These are phyloP conservation scores for Delphinapterus leucas DNA, from an alignment of 2,113 vertebrate genomes.

Conservation along the genomic window DNA sequence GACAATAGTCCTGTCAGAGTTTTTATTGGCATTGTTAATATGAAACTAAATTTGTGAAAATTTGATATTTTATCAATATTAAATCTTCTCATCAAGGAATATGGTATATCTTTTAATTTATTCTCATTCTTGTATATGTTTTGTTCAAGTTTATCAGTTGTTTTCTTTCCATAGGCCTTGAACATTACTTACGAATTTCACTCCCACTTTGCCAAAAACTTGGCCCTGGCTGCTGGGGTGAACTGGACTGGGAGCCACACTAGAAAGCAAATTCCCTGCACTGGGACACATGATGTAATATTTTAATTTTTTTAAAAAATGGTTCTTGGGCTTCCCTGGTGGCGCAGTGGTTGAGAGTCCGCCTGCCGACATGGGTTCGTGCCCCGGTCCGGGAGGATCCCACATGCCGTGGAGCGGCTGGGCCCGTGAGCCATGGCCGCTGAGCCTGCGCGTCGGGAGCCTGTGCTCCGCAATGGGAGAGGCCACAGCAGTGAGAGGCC, in stretches of 20 bases:
- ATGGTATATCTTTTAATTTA: neutral
- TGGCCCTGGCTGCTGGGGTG: neutral
- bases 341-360: too few relatives aligned
- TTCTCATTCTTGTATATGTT: neutral
- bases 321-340: neutral
- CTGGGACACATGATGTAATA: neutral
- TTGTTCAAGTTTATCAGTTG: neutral
- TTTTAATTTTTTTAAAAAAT: neutral
- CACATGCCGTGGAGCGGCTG: too few relatives aligned
- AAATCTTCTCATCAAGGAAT: neutral
- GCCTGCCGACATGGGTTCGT: too few relatives aligned
- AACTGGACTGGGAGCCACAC: neutral
- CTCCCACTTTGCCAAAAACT: neutral
- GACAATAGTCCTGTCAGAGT: conserved; percentile 12
- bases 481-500: too few relatives aligned
- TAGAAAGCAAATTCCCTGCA: neutral
- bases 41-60: conserved; percentile 17
- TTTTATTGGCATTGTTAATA: neutral
- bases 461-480: too few relatives aligned
- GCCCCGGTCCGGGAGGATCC: too few relatives aligned
- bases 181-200: neutral
- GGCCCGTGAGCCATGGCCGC: too few relatives aligned
- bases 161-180: neutral
- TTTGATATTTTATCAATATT: neutral
- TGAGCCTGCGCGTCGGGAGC: too few relatives aligned